Evolutionary conservation across 1,140 invertebrate genomes (phyloP).

Genomic region (Cydia pomonella): DNA sequence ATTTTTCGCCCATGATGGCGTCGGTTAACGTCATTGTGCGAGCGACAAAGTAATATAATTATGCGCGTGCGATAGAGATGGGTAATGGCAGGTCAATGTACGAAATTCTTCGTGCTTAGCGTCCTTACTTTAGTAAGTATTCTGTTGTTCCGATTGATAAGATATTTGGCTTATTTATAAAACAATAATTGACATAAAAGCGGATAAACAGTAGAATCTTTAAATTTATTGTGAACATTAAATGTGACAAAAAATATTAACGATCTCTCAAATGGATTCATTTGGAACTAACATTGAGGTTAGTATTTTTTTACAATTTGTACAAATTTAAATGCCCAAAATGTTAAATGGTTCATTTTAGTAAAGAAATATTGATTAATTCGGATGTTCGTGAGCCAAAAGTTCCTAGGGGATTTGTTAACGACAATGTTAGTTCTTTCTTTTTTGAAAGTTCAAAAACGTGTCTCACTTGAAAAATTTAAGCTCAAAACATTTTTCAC

Average conservation of each 20-base stretch:
- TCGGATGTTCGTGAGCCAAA: not conserved
- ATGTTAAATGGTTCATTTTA: slow-evolving; percentile 23
- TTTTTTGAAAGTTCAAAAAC: slow-evolving; percentile 47
- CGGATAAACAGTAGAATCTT: too few species aligned
- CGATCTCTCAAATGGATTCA: slow-evolving; percentile 19
- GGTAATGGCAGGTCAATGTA: too few species aligned
- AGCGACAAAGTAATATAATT: too few species aligned
- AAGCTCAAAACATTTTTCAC: slow-evolving; percentile 42
- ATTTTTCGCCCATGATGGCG: too few species aligned
- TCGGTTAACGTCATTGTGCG: too few species aligned
- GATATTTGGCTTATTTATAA: too few species aligned
- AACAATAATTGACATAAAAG: too few species aligned
- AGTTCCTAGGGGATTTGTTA: slow-evolving; percentile 27
- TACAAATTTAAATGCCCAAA: slow-evolving; percentile 34
- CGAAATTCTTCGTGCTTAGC: too few species aligned
- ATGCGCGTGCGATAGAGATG: too few species aligned
- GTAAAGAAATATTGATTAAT: slow-evolving; percentile 4
- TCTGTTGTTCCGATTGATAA: too few species aligned
- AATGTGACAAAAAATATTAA: not conserved
- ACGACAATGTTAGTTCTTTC: slow-evolving; percentile 66
- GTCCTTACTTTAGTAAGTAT: too few species aligned
- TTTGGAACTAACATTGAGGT: slow-evolving; percentile 54
- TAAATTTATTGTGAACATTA: not conserved
- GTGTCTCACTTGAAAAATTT: slow-evolving; percentile 31
- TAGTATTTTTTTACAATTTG: slow-evolving; percentile 43